phyloP scores from a whole-genome alignment of 2,888 invertebrate species.

The Ochropleura plecta region DNA sequence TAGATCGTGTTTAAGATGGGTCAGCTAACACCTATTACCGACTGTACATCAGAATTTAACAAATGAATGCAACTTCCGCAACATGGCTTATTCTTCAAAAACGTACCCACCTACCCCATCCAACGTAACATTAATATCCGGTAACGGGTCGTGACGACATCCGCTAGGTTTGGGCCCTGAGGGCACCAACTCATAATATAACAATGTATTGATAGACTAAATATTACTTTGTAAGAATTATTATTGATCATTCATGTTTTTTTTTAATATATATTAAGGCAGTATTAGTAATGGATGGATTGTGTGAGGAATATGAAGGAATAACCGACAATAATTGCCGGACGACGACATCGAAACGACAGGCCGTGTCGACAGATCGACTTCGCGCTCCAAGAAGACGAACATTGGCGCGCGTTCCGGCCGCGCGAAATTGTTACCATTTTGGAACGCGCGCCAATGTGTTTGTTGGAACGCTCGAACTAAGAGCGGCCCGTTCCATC shows the following conservation, averaged over 20 bases:
- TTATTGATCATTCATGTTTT: neutral
- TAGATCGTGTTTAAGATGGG: too few species aligned
- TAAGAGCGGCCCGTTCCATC: too few species aligned
- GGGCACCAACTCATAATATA: conserved; percentile 3
- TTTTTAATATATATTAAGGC: neutral
- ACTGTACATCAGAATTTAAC: neutral
- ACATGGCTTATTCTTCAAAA: neutral
- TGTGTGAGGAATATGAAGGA: neutral
- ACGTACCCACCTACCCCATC: neutral
- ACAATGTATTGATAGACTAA: conserved; percentile 1
- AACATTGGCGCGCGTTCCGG: too few species aligned
- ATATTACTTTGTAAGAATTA: neutral
- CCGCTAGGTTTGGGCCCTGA: conserved; percentile 33
- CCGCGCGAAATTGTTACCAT: too few species aligned
- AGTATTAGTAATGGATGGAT: neutral
- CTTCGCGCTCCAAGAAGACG: too few species aligned
- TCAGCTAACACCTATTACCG: too few species aligned
- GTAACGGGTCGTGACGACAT: conserved; percentile 27
- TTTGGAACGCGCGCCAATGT: too few species aligned
- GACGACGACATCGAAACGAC: too few species aligned
- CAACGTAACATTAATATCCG: conserved; percentile 58
- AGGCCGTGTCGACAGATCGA: too few species aligned
- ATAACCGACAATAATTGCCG: too few species aligned
- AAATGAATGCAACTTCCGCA: conserved; percentile 18
- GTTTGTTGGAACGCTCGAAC: too few species aligned